Evolutionary conservation across 1,140 invertebrate genomes (phyloP).

Genomic region (Drosophila neocordata): DNA sequence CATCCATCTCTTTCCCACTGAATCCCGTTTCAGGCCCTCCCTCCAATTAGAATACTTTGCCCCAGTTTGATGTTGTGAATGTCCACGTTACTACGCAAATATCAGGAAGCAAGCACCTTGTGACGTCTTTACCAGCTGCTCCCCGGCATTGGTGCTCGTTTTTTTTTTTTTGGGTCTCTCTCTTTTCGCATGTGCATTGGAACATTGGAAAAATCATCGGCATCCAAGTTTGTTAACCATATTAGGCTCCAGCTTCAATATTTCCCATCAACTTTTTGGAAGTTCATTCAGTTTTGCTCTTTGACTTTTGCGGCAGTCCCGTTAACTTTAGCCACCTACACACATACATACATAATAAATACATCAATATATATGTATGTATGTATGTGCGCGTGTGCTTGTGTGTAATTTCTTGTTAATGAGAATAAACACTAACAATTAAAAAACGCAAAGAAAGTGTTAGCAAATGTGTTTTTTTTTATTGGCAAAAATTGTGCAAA

Average conservation of each 20-base stretch:
- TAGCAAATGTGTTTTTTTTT: neutral
- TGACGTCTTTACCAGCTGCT: conserved; percentile 42
- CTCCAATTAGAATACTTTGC: conserved; percentile 15
- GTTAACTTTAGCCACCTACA: neutral
- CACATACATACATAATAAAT: too few species aligned
- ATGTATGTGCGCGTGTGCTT: neutral
- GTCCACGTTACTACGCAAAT: conserved; percentile 1
- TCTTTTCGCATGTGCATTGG: conserved; percentile 46
- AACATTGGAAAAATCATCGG: conserved; percentile 27
- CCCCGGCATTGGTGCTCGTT: neutral
- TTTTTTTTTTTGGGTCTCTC: conserved; percentile 12
- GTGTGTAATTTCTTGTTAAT: conserved; percentile 18
- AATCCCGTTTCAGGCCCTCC: neutral
- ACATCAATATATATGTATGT: neutral
- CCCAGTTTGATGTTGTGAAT: conserved; percentile 17
- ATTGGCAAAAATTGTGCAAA: too few species aligned
- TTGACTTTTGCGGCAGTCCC: conserved; percentile 38
- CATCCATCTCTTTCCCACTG: neutral
- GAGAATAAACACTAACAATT: conserved; percentile 36
- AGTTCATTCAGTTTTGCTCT: conserved; percentile 79
- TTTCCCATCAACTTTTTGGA: conserved; percentile 62
- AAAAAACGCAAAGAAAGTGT: conserved; percentile 47
- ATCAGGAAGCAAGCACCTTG: conserved; percentile 35
- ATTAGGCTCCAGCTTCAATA: conserved; percentile 52
- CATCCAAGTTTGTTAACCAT: neutral